Evolutionary conservation across 2,797 vertebrate species (phyloP).

Genomic region (Falco novaeseelandiae): DNA sequence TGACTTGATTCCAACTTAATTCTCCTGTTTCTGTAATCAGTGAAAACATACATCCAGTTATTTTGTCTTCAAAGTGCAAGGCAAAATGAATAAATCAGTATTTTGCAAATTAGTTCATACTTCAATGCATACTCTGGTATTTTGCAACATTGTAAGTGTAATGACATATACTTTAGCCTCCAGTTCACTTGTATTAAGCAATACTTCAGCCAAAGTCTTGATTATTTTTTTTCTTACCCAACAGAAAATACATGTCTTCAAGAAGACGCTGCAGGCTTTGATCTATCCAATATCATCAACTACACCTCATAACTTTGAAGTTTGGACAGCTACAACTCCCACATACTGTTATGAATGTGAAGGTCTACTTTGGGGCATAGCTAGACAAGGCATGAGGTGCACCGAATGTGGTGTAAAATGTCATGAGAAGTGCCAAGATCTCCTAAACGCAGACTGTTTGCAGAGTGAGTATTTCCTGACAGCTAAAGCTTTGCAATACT

Average conservation of each 20-base stretch:
- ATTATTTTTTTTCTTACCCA: not conserved
- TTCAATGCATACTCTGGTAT: not conserved
- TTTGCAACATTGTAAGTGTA: not conserved
- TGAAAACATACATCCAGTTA: not conserved
- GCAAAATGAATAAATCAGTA: not conserved
- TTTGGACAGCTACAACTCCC: conserved; percentile 97
- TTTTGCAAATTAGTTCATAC: not conserved
- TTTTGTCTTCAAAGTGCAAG: not conserved
- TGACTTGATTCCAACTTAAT: not conserved
- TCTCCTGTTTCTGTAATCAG: not conserved
- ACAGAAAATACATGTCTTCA: conserved; percentile 96
- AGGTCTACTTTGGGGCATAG: conserved; percentile 97
- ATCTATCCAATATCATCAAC: conserved; percentile 98
- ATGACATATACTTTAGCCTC: not conserved
- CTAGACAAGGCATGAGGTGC: conserved; percentile 96
- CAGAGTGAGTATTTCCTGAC: conserved; percentile 86
- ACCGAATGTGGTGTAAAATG: conserved; percentile 97
- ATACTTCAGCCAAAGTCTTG: not conserved
- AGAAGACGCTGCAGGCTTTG: conserved; percentile 95
- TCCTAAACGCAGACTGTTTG: conserved; percentile 96
- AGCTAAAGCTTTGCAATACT: not conserved
- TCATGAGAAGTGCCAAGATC: conserved; percentile 98
- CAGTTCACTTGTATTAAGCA: not conserved
- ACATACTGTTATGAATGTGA: conserved; percentile 98
- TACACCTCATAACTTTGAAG: conserved; percentile 96